Evolutionary conservation across 2,113 vertebrate species (phyloP), one percentile per base, ranked within the genome.

Genomic region (Ancistrus triradiatus): DNA sequence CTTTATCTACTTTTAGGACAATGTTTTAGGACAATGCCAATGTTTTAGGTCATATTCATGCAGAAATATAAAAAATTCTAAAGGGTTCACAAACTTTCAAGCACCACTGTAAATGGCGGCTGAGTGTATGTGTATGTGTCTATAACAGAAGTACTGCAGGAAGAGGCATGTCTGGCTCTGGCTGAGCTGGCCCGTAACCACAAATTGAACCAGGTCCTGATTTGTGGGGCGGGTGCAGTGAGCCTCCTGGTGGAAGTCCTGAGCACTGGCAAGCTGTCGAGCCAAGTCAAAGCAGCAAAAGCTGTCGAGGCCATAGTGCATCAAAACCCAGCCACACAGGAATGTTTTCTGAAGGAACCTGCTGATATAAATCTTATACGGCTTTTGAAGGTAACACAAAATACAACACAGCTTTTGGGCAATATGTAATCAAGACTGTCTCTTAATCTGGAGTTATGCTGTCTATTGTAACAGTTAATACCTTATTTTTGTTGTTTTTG

Each of bases 251-350:
- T 87, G 14, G 73, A 66, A 8, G 74, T 90, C 27, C 79, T 90
- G 43, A 74, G 70, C 47, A 69, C 73, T 48, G 83, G 83, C 40
- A 86, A 81, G 13, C 70, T 84, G 1, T 67, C 69, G 13, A 79
- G 78, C 7, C 86, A 87, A 60, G 63, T 88, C 62, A 86, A 86
- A 70, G 89, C 86, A 1, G 86, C 87, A 4, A 75, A 69, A 70
- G 85, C 87, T 4, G 74, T 90, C 15, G 87, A 90, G 49, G 74
- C 85, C 3, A 69, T 90, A 62, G 79, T 80, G 1, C 78, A 80
- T 38, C 28, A 66, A 27, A 90, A 90, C 61, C 35, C 78, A n/a
- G 13, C 4, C 2, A 80, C 85, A 46, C 88, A 90, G 74, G 80
- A 75, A 52, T 69, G 46, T 3, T 90, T 90, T 72, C 73, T 88